Conservation (phyloP, 2,888 invertebrate species). For the Tachystola acroxantha region DNA sequence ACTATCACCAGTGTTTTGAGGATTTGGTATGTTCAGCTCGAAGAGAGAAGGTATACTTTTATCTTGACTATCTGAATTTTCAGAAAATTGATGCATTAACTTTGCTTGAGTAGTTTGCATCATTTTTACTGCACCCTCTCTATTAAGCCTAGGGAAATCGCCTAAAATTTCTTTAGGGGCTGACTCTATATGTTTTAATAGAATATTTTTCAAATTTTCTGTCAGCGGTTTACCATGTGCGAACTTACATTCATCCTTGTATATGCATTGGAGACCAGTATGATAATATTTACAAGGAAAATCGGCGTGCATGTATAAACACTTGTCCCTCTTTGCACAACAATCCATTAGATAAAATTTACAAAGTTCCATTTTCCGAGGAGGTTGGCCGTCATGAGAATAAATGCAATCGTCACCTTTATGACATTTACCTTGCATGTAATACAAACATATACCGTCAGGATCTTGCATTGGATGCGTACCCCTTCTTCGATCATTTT, state of each 20-base stretch:
- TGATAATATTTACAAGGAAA: conserved; percentile 99
- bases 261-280: conserved; percentile 91
- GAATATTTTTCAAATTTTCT: conserved; percentile 83
- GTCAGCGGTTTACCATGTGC: conserved; percentile 93
- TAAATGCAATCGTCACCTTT: conserved; percentile 91
- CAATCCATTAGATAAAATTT: conserved; percentile 98
- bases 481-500: conserved; percentile 72
- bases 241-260: conserved; percentile 93
- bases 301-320: conserved; percentile 97
- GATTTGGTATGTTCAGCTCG: conserved; percentile 66
- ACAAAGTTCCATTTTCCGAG: conserved; percentile 94
- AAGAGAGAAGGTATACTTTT: conserved; percentile 61
- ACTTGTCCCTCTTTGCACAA: conserved; percentile 96
- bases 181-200: conserved; percentile 89
- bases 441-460: conserved; percentile 89
- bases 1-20: conserved; percentile 42
- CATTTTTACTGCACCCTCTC: conserved; percentile 84
- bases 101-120: conserved; percentile 65
- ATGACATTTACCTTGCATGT: conserved; percentile 93
- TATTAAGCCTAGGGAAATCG: conserved; percentile 90
- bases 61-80: conserved; percentile 41
- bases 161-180: conserved; percentile 94
- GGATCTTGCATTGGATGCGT: conserved; percentile 80
- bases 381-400: conserved; percentile 89
- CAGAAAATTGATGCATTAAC: conserved; percentile 56